Evolutionary conservation across 2,888 invertebrate species (phyloP).

Genomic region (Cheilosia urbana): DNA sequence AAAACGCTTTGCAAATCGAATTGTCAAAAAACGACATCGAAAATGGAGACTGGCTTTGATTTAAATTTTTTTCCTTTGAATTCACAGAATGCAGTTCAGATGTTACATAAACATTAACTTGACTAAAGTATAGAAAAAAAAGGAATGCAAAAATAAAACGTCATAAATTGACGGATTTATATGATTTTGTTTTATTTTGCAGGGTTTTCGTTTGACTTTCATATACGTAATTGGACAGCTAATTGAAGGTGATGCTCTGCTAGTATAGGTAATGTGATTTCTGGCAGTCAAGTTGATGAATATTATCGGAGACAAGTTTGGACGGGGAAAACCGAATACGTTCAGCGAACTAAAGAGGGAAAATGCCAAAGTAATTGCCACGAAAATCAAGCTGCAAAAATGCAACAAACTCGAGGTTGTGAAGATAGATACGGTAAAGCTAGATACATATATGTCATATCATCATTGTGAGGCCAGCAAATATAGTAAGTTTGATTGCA

Average conservation of each 20-base stretch:
- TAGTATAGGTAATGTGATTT: slow-evolving; percentile 7
- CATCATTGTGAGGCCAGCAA: too few relatives aligned
- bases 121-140: slow-evolving; percentile 13
- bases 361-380: too few relatives aligned
- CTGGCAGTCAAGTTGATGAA: slow-evolving; percentile 19
- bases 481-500: too few relatives aligned
- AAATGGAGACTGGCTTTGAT: slow-evolving; percentile 60
- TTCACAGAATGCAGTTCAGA: slow-evolving; percentile 63
- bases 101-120: slow-evolving; percentile 15
- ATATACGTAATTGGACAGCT: slow-evolving; percentile 50
- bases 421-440: too few relatives aligned
- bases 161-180: slow-evolving; percentile 67
- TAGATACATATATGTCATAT: too few relatives aligned
- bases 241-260: slow-evolving; percentile 56
- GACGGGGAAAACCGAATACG: not conserved
- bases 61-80: slow-evolving; percentile 29
- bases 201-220: slow-evolving; percentile 40
- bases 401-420: too few relatives aligned
- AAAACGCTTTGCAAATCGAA: slow-evolving; percentile 83
- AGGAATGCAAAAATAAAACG: slow-evolving; percentile 2
- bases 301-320: not conserved
- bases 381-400: too few relatives aligned
- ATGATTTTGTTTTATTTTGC: slow-evolving; percentile 27
- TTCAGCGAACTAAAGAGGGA: too few relatives aligned
- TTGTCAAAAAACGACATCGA: slow-evolving; percentile 80